Evolutionary conservation across 2,888 invertebrate species (phyloP), one percentile per base, ranked within the genome.

Genomic region (Apoda limacodes): DNA sequence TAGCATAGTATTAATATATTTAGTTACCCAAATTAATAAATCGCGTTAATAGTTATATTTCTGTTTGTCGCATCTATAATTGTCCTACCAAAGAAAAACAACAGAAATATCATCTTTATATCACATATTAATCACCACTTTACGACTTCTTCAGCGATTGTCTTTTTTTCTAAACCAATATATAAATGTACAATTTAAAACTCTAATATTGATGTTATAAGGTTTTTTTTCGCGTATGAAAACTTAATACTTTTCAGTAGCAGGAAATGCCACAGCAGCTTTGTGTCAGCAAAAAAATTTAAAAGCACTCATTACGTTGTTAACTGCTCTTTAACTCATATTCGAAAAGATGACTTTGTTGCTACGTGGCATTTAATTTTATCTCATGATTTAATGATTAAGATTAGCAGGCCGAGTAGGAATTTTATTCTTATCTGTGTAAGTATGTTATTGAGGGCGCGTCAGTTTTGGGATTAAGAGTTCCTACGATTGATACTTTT

Each of bases 291-390:
- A 70, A 76, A 75, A 72, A 71, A 72, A 64, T 71, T 60, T 70
- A 65, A 69, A 65, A 69, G 69, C 69, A 58, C 55, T 57, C 68
- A 67, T 74, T 69, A 75, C 66, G 60, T 66, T 72, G 65, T 70
- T 75, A 71, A 67, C 66, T 66, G 64, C 68, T 66, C 70, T 72
- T 74, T 74, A 72, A 75, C 69, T 67, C 70, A 75, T 75, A 75
- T 75, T 70, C 65, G 57, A 69, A n/a, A n/a, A n/a, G 61, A 51
- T 48, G 66, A 70, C 67, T 66, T 53, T 62, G 64, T 60, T 66
- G 65, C 65, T 52, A 46, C 52, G 52, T 51, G 49, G 54, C 67
- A 68, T 64, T 76, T 75, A 65, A 70, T 68, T 74, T 67, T 65
- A 65, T 60, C 48, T 46, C 53, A 48, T 53, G 46, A 60, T 62